A percentile compares a stretch with the other conserved stretches of the same genome.
Evolutionary conservation across 2,888 invertebrate genomes (phyloP).

Genomic region (Eupithecia exiguata): DNA sequence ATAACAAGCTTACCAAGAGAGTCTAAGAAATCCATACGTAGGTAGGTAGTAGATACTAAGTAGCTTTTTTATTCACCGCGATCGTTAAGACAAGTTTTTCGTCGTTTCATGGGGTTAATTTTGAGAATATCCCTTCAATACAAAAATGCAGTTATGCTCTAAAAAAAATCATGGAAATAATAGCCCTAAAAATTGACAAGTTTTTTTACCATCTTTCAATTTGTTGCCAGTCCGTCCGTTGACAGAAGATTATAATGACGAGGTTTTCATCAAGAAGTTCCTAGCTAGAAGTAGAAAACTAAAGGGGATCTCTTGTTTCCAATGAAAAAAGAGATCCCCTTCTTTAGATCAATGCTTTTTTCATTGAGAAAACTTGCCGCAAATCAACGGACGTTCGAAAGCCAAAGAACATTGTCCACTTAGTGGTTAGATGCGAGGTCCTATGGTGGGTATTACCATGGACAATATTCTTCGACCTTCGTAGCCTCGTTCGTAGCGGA

Average conservation of each 20-base stretch:
- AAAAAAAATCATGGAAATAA: background rate
- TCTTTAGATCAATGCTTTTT: too few relatives aligned
- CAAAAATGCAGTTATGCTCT: background rate
- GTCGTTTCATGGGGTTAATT: constrained; percentile 46
- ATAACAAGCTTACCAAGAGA: constrained; percentile 60
- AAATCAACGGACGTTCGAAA: background rate
- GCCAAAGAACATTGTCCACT: background rate
- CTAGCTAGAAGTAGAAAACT: background rate
- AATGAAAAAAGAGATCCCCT: too few relatives aligned
- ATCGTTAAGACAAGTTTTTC: constrained; percentile 22
- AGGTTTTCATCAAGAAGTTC: constrained; percentile 2
- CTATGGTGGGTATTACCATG: too few relatives aligned
- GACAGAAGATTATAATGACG: background rate
- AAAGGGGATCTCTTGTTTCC: too few relatives aligned
- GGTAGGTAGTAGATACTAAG: constrained; percentile 5
- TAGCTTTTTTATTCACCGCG: constrained; percentile 15
- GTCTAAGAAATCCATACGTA: constrained; percentile 67
- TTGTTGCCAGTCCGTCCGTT: background rate
- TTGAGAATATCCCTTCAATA: constrained; percentile 30
- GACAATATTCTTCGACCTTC: too few relatives aligned
- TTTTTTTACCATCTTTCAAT: background rate
- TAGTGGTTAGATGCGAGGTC: too few relatives aligned
- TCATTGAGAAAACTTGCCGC: background rate
- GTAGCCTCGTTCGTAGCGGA: too few relatives aligned
- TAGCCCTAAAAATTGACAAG: background rate